Evolutionary conservation across 2,113 vertebrate genomes (phyloP), one percentile per base, ranked within the genome.

Genomic region (Dinomys branickii): DNA sequence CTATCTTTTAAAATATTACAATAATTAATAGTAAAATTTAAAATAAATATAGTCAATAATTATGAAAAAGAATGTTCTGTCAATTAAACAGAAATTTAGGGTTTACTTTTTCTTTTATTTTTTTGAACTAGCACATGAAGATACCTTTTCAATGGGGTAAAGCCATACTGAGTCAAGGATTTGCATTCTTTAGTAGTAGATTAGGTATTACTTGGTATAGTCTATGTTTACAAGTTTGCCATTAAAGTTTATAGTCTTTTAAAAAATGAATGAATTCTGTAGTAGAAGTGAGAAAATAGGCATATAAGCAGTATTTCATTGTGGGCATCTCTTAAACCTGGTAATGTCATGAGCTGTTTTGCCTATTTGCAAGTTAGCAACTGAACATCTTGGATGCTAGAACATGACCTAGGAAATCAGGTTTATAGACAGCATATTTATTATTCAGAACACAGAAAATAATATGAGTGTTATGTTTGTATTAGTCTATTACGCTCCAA

Each of bases 41-140:
- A 93, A 90, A n/a, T 85, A 67, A 94, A 84, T 77, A 6, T 47
- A 58, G 84, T 35, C 14, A 59, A 81, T 85, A 83, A 82, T 54
- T 82, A 0, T 87, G 81, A 75, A 6, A 41, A 13, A 52, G 44
- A 82, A 82, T 20, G 65, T 41, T 83, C 13, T 88, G 11, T 44
- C 33, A 93, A 24, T 41, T 75, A 95, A 93, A 67, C 9, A 38
- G 0, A 44, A 52, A 89, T n/a, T 61, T 52, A 26, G 82, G 14
- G 4, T 28, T 83, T 85, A 86, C 65, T 83, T 9, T 17, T 75
- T 81, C 24, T 78, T 59, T 54, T 33, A 16, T 41, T 30, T 96
- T 58, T 85, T 14, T 73, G 47, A 16, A 47, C 7, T 52, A 47
- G 3, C 3, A 56, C 3, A 13, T 38, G 11, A 69, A 7, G 86